Conservation (phyloP, 1,140 invertebrate genomes). For the Cydia strobilella region DNA sequence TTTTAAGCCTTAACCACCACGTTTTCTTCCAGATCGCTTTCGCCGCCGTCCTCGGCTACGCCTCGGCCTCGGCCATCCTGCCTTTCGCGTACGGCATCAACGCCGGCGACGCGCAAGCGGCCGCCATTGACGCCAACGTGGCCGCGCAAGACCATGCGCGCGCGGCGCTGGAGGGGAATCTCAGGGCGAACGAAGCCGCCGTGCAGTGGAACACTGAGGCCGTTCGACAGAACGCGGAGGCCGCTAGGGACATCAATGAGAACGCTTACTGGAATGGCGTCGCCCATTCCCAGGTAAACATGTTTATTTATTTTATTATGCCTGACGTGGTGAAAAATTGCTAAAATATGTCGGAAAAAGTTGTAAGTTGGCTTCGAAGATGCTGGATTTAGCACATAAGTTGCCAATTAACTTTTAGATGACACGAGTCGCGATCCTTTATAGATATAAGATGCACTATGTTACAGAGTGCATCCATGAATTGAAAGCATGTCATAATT, state of each 20-base stretch:
- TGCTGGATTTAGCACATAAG: background rate
- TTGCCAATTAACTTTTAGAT: too few relatives aligned
- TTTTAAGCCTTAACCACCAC: too few relatives aligned
- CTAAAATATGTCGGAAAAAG: too few relatives aligned
- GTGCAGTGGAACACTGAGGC: constrained; percentile 53
- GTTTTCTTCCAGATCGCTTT: constrained; percentile 62
- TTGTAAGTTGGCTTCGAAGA: background rate
- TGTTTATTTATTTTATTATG: background rate
- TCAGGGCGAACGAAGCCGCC: constrained; percentile 65
- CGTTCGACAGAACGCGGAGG: constrained; percentile 56
- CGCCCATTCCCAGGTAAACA: constrained; percentile 64
- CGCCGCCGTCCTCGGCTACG: constrained; percentile 73
- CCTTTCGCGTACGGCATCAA: constrained; percentile 61
- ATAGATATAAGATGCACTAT: too few relatives aligned
- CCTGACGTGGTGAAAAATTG: too few relatives aligned
- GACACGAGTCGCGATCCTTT: too few relatives aligned
- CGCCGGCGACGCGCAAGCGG: constrained; percentile 63
- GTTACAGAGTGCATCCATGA: too few relatives aligned
- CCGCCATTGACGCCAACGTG: constrained; percentile 65
- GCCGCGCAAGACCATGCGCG: constrained; percentile 63
- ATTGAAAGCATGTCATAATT: too few relatives aligned
- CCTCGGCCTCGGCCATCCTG: constrained; percentile 61
- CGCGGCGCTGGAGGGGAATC: constrained; percentile 61
- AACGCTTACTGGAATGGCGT: constrained; percentile 73
- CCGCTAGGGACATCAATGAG: constrained; percentile 66